Conservation (phyloP, 1,140 invertebrate species). For the Batillaria attramentaria region DNA sequence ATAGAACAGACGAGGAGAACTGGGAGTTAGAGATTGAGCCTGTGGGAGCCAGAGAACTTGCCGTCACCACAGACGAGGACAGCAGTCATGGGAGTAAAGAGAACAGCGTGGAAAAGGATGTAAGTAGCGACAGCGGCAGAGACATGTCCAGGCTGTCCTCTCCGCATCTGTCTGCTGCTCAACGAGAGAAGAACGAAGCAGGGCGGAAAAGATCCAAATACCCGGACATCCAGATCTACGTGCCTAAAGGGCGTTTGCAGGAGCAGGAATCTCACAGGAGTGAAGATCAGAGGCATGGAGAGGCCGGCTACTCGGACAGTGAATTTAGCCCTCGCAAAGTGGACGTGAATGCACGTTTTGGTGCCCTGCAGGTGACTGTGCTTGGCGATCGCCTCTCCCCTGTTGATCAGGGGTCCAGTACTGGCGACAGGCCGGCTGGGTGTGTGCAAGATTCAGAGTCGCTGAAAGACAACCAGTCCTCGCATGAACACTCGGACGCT, state of each 20-base stretch:
- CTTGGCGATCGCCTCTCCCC: background rate
- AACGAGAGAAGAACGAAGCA: slow-evolving; percentile 30
- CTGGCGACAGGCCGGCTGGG: background rate
- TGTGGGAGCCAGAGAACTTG: background rate
- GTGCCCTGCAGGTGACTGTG: slow-evolving; percentile 30
- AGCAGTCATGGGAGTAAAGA: slow-evolving; percentile 49
- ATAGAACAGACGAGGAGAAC: slow-evolving; percentile 35
- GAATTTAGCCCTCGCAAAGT: slow-evolving; percentile 34
- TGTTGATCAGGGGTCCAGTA: background rate
- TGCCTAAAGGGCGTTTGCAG: slow-evolving; percentile 56
- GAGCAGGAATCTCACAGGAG: slow-evolving; percentile 49
- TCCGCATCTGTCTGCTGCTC: background rate
- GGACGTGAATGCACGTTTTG: slow-evolving; percentile 31
- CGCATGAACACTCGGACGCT: slow-evolving; percentile 11
- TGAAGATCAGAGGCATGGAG: slow-evolving; percentile 37
- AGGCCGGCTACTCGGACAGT: background rate
- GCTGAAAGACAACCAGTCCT: slow-evolving; percentile 15
- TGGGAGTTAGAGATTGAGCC: slow-evolving; percentile 41
- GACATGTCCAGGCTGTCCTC: background rate
- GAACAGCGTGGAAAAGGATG: slow-evolving; percentile 42
- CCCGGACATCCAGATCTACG: slow-evolving; percentile 66
- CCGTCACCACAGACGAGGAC: slow-evolving; percentile 41
- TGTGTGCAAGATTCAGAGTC: too few species aligned
- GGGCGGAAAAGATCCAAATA: slow-evolving; percentile 49
- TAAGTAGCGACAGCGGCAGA: slow-evolving; percentile 32